A percentile compares a stretch with the other conserved stretches of the same genome.
phyloP scores from a whole-genome alignment of 92 coral and sea anemone species.

The Nematostella vectensis region DNA sequence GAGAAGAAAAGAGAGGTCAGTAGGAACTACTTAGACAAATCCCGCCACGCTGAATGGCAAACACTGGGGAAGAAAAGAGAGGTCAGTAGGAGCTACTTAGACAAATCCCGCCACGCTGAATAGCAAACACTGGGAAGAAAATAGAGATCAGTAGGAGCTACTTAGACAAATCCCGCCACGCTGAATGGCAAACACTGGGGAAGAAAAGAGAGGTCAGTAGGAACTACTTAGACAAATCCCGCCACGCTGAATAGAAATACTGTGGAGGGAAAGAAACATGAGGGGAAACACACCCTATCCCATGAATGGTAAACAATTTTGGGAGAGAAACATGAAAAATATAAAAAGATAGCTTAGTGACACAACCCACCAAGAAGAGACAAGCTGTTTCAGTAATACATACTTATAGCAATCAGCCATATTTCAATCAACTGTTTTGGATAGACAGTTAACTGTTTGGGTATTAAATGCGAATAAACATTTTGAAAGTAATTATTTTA shows the following conservation, averaged over 20 bases:
- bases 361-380: too few species aligned
- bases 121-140: conserved; percentile 62
- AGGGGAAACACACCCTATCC: too few species aligned
- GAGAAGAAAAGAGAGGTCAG: conserved; percentile 4
- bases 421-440: too few species aligned
- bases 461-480: too few species aligned
- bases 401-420: too few species aligned
- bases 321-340: too few species aligned
- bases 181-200: conserved; percentile 80
- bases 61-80: conserved; percentile 42
- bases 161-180: conserved; percentile 87
- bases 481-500: too few species aligned
- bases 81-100: conserved; percentile 68
- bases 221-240: conserved; percentile 86
- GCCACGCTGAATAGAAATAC: conserved; percentile 85
- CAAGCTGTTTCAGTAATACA: too few species aligned
- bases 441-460: too few species aligned
- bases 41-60: conserved; percentile 88
- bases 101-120: conserved; percentile 90
- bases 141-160: conserved; percentile 59
- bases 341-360: too few species aligned
- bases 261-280: conserved; percentile 16
- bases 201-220: conserved; percentile 10
- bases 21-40: conserved; percentile 76
- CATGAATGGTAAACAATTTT: too few species aligned